Conservation (phyloP, 2,113 vertebrate species). For the Salvelinus fontinalis region DNA sequence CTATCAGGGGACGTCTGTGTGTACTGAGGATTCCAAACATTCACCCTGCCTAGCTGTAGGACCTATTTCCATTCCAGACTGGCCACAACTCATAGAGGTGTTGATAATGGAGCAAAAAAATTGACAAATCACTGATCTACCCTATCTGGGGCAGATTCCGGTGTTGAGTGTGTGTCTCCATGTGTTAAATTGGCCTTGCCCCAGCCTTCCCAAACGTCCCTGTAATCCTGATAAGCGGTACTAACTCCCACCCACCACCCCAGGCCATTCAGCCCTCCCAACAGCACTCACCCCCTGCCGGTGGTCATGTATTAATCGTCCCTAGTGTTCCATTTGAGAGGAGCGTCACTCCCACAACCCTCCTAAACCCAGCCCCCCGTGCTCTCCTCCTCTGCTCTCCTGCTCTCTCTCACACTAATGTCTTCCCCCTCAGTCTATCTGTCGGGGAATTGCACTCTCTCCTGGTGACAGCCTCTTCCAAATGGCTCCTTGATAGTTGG, state of each 20-base stretch:
- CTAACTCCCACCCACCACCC: slow-evolving; percentile 31
- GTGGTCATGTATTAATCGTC: slow-evolving; percentile 47
- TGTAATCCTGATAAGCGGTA: slow-evolving; percentile 60
- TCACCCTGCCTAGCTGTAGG: slow-evolving; percentile 2
- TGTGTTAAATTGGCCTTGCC: slow-evolving; percentile 55
- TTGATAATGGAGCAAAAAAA: slow-evolving; percentile 33
- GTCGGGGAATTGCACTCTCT: slow-evolving; percentile 36
- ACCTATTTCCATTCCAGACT: slow-evolving; percentile 3
- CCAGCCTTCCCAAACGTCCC: slow-evolving; percentile 39
- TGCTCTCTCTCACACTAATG: slow-evolving; percentile 37
- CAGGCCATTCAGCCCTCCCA: background rate
- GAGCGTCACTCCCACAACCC: slow-evolving; percentile 2
- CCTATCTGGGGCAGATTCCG: slow-evolving; percentile 37
- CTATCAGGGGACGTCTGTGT: slow-evolving; percentile 56
- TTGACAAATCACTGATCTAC: slow-evolving; percentile 43
- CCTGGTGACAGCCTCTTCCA: slow-evolving; percentile 54
- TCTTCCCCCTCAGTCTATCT: slow-evolving; percentile 33
- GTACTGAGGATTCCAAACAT: slow-evolving; percentile 46
- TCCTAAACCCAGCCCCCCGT: background rate
- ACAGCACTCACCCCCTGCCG: slow-evolving; percentile 21
- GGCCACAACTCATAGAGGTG: slow-evolving; percentile 6
- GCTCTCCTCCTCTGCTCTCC: slow-evolving; percentile 10
- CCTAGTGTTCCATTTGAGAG: slow-evolving; percentile 34
- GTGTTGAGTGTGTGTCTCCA: slow-evolving; percentile 38
- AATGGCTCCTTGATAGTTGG: slow-evolving; percentile 54